Evolutionary conservation across 2,797 vertebrate genomes (phyloP), one percentile per base, ranked within the genome.

Genomic region (Argentina silus): DNA sequence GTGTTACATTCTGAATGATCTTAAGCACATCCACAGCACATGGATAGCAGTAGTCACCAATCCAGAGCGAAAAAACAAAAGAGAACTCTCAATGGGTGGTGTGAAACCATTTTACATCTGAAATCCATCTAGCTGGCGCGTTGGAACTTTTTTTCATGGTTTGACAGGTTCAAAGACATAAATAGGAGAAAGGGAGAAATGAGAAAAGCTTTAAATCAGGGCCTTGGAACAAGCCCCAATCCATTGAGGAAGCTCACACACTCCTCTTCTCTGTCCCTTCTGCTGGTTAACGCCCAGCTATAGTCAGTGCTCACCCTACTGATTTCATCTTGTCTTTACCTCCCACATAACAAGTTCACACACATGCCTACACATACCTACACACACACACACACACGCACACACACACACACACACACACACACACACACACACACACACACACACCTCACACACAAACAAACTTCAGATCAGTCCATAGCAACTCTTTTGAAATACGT

Each of bases 401-500:
- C 42, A n/a, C 7, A 44, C 12, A 21, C 19, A 57, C 21, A 19
- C 47, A 48, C 47, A 48, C 47, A 48, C 47, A 12, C 47, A 48
- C 47, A 48, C 11, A 48, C 47, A 48, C 47, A 48, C 47, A 19
- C 60, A 53, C 56, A 63, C 50, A 69, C 14, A 27, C 27, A 62
- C 12, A 56, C 9, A 57, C 50, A 67, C n/a, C n/a, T n/a, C 70
- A 62, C 27, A 66, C 44, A 67, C 42, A 7, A 56, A 56, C 74
- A 27, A 17, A 57, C 56, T 67, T 36, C 71, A n/a, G 53, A 55
- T n/a, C n/a, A n/a, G n/a, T n/a, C n/a, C n/a, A n/a, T n/a, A 55
- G 53, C 53, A 55, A 76, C 44, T 43, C n/a, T n/a, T 56, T 43
- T 51, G 72, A 68, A 69, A 72, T 7, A 78, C 59, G 42, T 66